phyloP scores from a whole-genome alignment of 2,888 invertebrate species.

The Andrena dorsata region DNA sequence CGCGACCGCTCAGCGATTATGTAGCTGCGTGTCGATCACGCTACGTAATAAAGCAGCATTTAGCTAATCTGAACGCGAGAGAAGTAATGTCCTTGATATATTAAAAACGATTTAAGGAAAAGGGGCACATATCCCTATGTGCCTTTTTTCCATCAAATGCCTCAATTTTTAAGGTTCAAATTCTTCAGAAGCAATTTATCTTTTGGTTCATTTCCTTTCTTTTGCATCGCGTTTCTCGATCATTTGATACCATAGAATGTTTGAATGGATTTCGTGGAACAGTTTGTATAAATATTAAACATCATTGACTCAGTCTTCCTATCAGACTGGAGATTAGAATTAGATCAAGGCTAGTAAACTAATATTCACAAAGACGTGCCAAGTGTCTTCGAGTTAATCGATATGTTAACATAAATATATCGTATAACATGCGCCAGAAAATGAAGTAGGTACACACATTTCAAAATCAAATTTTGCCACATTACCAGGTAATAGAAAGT shows the following conservation, averaged over 20 bases:
- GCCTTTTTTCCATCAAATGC: too few relatives aligned
- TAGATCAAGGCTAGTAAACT: constrained; percentile 34
- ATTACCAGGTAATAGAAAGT: not conserved
- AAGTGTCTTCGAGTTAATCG: constrained; percentile 12
- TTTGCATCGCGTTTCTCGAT: not conserved
- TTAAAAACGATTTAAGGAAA: too few relatives aligned
- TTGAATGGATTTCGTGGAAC: not conserved
- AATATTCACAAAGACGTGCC: constrained; percentile 26
- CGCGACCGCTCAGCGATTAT: too few relatives aligned
- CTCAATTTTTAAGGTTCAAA: not conserved
- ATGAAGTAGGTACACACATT: not conserved
- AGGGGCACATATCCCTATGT: too few relatives aligned
- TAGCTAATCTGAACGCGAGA: too few relatives aligned
- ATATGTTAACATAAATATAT: not conserved
- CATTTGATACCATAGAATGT: not conserved
- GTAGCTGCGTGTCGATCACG: too few relatives aligned
- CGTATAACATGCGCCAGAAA: not conserved
- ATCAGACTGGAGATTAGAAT: constrained; percentile 30
- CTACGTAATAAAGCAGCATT: too few relatives aligned
- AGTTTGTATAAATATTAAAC: not conserved
- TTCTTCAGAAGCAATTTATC: not conserved
- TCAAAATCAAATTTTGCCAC: not conserved
- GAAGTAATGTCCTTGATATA: too few relatives aligned
- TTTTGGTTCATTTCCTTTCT: not conserved
- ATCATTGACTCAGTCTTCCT: not conserved